Evolutionary conservation across 2,888 invertebrate genomes (phyloP).

Genomic region (Drosophila helvetica): DNA sequence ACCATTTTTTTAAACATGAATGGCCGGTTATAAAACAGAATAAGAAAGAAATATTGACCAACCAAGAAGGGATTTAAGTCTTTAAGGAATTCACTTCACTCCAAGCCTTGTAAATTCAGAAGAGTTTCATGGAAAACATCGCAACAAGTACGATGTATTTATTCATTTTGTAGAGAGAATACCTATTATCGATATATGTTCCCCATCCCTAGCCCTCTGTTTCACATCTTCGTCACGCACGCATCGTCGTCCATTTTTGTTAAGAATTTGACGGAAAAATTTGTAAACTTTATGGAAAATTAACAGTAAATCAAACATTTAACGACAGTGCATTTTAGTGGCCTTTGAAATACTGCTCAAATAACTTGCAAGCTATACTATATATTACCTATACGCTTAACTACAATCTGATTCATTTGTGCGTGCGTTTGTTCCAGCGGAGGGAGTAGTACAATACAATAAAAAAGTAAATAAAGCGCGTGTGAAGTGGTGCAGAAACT

Average conservation of each 20-base stretch:
- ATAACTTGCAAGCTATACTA: conserved; percentile 60
- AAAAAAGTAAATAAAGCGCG: conserved; percentile 74
- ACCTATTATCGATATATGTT: too few species aligned
- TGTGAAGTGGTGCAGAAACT: conserved; percentile 74
- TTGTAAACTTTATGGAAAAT: conserved; percentile 63
- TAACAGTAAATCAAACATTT: conserved; percentile 35
- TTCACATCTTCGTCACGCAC: conserved; percentile 26
- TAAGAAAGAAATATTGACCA: too few species aligned
- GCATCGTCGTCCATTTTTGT: conserved; percentile 74
- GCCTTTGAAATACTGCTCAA: conserved; percentile 78
- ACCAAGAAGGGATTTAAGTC: too few species aligned
- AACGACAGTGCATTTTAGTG: conserved; percentile 72
- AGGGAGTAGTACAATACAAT: conserved; percentile 50
- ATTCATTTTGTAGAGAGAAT: too few species aligned
- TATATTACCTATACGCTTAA: conserved; percentile 46
- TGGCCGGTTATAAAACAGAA: too few species aligned
- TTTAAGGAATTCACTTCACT: too few species aligned
- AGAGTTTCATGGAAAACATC: too few species aligned
- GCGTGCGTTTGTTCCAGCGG: conserved; percentile 58
- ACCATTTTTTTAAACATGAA: too few species aligned
- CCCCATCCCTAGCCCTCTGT: neutral
- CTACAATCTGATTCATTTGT: conserved; percentile 36
- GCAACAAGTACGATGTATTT: too few species aligned
- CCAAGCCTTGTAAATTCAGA: too few species aligned
- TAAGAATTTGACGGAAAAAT: conserved; percentile 65